These are phyloP conservation scores for Muricea muricata DNA, from an alignment of 92 coral and sea anemone species.

Conservation along the genomic window DNA sequence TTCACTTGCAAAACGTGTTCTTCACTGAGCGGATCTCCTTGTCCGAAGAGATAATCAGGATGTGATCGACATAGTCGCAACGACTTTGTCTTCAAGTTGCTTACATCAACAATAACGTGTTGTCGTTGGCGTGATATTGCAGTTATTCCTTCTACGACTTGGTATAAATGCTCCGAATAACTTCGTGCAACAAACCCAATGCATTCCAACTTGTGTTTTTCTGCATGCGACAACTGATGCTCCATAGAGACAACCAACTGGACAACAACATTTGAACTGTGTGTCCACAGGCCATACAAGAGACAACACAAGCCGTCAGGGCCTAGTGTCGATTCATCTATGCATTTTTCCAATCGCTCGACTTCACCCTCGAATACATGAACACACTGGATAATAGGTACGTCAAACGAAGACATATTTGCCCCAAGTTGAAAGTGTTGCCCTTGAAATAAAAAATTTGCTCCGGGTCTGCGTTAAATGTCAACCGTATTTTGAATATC, in stretches of 20 bases:
- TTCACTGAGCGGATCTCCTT: not conserved
- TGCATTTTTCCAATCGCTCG: not conserved
- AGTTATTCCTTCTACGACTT: not conserved
- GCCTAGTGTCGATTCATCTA: too few relatives aligned
- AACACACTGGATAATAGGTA: not conserved
- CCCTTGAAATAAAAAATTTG: too few relatives aligned
- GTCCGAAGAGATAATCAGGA: not conserved
- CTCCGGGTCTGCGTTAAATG: too few relatives aligned
- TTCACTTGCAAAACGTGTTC: not conserved
- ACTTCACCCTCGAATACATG: not conserved
- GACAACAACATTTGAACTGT: not conserved
- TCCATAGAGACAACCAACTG: not conserved
- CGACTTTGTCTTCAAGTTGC: not conserved
- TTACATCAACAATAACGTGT: not conserved
- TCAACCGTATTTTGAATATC: too few relatives aligned
- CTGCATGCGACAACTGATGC: not conserved
- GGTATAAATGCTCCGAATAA: not conserved
- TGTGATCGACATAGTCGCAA: not conserved
- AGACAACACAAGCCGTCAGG: not conserved
- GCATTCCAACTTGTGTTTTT: not conserved
- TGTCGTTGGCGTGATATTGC: not conserved
- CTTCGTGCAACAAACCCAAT: not conserved
- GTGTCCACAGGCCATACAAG: slow-evolving; percentile 7
- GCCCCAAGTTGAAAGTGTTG: too few relatives aligned
- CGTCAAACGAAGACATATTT: not conserved